phyloP scores from a whole-genome alignment of 2,113 vertebrate genomes.

The Psittacus erithacus region DNA sequence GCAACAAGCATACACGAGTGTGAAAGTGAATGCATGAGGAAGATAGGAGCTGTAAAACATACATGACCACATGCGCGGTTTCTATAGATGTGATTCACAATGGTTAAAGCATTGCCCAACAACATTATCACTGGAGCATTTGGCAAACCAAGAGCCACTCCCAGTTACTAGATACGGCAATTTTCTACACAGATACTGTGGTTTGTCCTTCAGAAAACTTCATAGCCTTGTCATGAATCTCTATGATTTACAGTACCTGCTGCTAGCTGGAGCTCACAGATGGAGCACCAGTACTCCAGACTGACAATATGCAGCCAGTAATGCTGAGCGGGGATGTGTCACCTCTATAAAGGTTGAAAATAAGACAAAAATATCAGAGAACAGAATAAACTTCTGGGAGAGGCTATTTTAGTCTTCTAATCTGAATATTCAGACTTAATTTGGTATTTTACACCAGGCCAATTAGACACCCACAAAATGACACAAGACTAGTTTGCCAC shows the following conservation, averaged over 20 bases:
- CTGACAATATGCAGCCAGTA: constrained; percentile 64
- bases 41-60: neutral
- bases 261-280: constrained; percentile 71
- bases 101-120: neutral
- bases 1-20: rapidly evolving
- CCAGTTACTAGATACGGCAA: neutral
- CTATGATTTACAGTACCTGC: constrained; percentile 72
- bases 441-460: constrained; percentile 29
- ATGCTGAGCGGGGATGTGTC: constrained; percentile 47
- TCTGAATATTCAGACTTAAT: constrained; percentile 39
- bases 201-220: constrained; percentile 69
- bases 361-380: constrained; percentile 62
- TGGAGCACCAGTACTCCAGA: constrained; percentile 62
- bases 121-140: rapidly evolving
- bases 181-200: neutral
- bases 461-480: constrained; percentile 52
- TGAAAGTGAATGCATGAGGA: neutral
- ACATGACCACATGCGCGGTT: rapidly evolving
- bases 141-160: neutral
- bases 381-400: constrained; percentile 53
- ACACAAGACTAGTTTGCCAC: neutral
- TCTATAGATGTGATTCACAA: neutral
- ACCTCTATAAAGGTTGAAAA: constrained; percentile 70
- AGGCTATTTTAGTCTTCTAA: constrained; percentile 44
- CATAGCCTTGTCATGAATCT: constrained; percentile 65